Evolutionary conservation across 2,113 vertebrate species (phyloP).

Genomic region (Irena cyanogastra): DNA sequence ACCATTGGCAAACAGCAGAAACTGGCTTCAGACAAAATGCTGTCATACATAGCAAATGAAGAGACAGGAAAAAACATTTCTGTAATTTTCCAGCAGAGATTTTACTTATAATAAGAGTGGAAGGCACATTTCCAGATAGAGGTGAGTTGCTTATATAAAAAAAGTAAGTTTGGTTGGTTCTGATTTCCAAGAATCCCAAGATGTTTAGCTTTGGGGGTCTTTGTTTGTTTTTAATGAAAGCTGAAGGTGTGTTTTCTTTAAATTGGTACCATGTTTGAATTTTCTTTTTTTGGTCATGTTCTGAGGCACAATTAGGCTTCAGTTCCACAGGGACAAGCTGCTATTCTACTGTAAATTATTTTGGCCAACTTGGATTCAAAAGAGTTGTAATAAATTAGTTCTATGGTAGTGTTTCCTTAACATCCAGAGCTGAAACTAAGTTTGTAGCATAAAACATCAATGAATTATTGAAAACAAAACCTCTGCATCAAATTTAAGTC

Average conservation of each 20-base stretch:
- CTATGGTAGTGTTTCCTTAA: not conserved
- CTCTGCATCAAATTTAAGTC: not conserved
- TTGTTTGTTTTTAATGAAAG: slow-evolving; percentile 34
- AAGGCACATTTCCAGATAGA: slow-evolving; percentile 62
- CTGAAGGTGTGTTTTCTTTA: slow-evolving; percentile 32
- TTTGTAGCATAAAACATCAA: not conserved
- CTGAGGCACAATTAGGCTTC: not conserved
- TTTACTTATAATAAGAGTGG: slow-evolving; percentile 61
- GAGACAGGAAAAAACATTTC: slow-evolving; percentile 66
- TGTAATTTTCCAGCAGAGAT: slow-evolving; percentile 63
- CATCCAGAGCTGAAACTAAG: not conserved
- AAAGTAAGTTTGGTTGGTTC: slow-evolving; percentile 56
- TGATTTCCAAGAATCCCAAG: slow-evolving; percentile 43
- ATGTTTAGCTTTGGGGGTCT: not conserved
- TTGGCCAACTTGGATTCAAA: not conserved
- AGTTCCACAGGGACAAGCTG: not conserved
- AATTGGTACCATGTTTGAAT: not conserved
- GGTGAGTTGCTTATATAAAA: slow-evolving; percentile 53
- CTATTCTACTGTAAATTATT: not conserved
- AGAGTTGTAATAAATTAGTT: not conserved
- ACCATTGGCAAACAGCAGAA: slow-evolving; percentile 60
- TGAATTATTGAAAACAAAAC: not conserved
- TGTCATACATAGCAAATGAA: slow-evolving; percentile 63
- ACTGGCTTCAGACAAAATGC: slow-evolving; percentile 63
- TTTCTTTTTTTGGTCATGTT: not conserved